Evolutionary conservation across 2,888 invertebrate genomes (phyloP).

Genomic region (Drosophila greeni): DNA sequence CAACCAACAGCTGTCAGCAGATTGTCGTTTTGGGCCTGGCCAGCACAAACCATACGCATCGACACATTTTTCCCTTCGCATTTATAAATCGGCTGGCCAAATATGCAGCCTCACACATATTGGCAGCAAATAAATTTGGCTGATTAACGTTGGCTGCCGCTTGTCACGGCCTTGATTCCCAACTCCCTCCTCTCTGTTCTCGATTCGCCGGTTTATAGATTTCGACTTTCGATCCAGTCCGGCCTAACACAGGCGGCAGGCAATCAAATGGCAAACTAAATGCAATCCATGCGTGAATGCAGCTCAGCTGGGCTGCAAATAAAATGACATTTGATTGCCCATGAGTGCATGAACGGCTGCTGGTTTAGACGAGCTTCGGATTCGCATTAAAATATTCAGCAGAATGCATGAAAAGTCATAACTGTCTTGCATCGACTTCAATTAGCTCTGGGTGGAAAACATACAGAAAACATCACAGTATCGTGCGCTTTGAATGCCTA

Average conservation of each 20-base stretch:
- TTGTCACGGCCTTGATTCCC: constrained; percentile 6
- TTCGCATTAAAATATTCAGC: constrained; percentile 25
- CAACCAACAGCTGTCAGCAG: constrained; percentile 68
- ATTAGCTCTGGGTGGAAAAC: constrained; percentile 13
- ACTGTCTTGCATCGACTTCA: constrained; percentile 15
- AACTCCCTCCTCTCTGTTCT: background rate
- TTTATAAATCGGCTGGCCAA: constrained; percentile 47
- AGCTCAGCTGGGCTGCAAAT: constrained; percentile 23
- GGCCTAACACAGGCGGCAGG: background rate
- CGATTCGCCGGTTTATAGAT: constrained; percentile 13
- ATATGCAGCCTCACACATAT: constrained; percentile 39
- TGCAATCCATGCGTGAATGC: constrained; percentile 23
- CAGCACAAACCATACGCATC: constrained; percentile 10
- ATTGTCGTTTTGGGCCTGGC: constrained; percentile 48
- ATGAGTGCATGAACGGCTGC: constrained; percentile 25
- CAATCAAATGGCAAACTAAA: constrained; percentile 28
- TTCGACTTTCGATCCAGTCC: background rate
- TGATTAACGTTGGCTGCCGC: constrained; percentile 49
- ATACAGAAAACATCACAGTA: constrained; percentile 1
- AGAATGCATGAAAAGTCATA: background rate
- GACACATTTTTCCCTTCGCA: constrained; percentile 59
- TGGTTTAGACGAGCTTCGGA: background rate
- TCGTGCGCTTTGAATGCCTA: background rate
- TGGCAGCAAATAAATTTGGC: constrained; percentile 47
- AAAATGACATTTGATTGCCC: constrained; percentile 34